phyloP scores from a whole-genome alignment of 2,888 invertebrate species.

The Aradus depressus region DNA sequence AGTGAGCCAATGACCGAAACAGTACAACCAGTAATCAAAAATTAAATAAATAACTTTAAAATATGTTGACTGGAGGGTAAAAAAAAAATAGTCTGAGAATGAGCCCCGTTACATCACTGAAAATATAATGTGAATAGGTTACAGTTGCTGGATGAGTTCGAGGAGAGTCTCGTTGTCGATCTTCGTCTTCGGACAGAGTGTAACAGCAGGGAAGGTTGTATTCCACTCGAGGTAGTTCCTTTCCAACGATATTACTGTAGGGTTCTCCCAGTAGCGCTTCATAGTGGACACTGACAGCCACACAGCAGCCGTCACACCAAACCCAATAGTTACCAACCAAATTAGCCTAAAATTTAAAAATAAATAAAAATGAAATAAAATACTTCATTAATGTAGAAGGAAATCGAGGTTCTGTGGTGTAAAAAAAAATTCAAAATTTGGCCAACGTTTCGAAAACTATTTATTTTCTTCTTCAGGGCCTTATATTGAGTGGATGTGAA shows the following conservation, averaged over 20 bases:
- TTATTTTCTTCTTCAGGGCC: no score
- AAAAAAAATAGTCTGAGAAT: no score
- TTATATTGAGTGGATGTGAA: no score
- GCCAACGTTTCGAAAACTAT: no score
- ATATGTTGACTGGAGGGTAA: no score
- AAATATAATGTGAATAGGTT: no score
- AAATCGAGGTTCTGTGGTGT: not conserved
- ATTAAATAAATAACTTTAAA: no score
- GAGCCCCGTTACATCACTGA: no score
- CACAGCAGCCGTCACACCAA: constrained; percentile 18
- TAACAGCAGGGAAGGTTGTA: constrained; percentile 32
- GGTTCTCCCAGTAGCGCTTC: constrained; percentile 31
- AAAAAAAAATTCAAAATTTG: not conserved
- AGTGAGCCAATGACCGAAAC: no score
- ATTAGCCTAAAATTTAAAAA: constrained; percentile 23
- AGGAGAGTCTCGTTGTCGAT: constrained; percentile 17
- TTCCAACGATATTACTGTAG: constrained; percentile 33
- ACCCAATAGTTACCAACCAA: constrained; percentile 22
- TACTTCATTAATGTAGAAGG: not conserved
- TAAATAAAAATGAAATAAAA: not conserved
- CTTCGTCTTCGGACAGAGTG: constrained; percentile 30
- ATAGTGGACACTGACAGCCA: constrained; percentile 27
- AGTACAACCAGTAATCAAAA: no score
- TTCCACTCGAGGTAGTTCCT: constrained; percentile 32
- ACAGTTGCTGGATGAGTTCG: no score